phyloP scores from a whole-genome alignment of 2,888 invertebrate species.

The Ryuthela nishihirai region DNA sequence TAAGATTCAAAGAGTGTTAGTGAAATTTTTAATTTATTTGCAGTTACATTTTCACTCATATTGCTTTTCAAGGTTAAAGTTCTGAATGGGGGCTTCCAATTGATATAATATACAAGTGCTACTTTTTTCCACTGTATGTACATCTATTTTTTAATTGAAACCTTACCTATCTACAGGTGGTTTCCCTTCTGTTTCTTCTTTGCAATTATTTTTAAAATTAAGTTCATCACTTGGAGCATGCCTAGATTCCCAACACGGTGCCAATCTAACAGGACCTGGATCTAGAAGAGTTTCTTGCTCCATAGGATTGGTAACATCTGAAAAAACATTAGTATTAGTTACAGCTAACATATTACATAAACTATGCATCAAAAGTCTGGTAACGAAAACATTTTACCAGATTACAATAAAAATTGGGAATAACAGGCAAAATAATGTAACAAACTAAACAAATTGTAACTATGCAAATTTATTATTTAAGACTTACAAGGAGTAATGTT shows the following conservation, averaged over 20 bases:
- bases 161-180: slow-evolving; percentile 31
- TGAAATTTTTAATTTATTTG: too few relatives aligned
- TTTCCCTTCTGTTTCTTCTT: slow-evolving; percentile 9
- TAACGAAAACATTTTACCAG: too few relatives aligned
- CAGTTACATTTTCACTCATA: too few relatives aligned
- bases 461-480: too few relatives aligned
- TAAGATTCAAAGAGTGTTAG: too few relatives aligned
- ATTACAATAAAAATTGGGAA: too few relatives aligned
- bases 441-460: too few relatives aligned
- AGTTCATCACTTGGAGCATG: slow-evolving; percentile 32
- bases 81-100: too few relatives aligned
- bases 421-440: too few relatives aligned
- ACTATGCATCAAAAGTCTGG: not conserved
- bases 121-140: not conserved
- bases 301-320: slow-evolving; percentile 29
- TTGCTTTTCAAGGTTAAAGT: too few relatives aligned
- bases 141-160: not conserved
- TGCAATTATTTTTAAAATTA: slow-evolving; percentile 22
- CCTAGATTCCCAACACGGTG: slow-evolving; percentile 34
- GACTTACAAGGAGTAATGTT: too few relatives aligned
- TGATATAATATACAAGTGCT: too few relatives aligned
- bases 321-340: not conserved
- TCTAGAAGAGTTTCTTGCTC: slow-evolving; percentile 30
- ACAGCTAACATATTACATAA: not conserved
- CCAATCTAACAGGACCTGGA: slow-evolving; percentile 28